These are phyloP conservation scores for Poecilia gillii DNA, from an alignment of 2,797 vertebrate genomes.

Conservation along the genomic window DNA sequence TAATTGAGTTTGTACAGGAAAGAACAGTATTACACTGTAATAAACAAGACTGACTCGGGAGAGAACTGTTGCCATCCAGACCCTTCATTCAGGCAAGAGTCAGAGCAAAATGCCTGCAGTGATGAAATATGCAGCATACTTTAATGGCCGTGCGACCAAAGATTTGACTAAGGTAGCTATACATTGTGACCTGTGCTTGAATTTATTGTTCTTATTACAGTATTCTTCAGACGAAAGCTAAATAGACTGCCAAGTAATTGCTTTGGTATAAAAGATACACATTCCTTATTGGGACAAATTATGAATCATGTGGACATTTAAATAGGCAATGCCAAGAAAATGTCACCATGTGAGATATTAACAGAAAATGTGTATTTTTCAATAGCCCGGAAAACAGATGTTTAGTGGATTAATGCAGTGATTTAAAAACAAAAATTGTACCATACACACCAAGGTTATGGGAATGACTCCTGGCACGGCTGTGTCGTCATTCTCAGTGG, in stretches of 20 bases:
- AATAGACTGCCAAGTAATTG: constrained; percentile 40
- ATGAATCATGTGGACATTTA: constrained; percentile 31
- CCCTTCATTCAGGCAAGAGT: constrained; percentile 35
- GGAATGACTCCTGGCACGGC: constrained; percentile 1
- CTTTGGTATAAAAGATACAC: constrained; percentile 22
- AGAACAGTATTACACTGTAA: constrained; percentile 45
- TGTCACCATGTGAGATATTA: constrained; percentile 42
- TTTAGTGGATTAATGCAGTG: constrained; percentile 5
- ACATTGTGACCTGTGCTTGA: constrained; percentile 32
- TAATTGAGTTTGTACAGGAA: background rate
- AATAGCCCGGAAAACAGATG: constrained; percentile 14
- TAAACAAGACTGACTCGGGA: constrained; percentile 34
- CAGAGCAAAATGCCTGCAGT: constrained; percentile 32
- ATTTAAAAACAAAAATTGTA: constrained; percentile 35
- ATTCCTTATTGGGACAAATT: constrained; percentile 42
- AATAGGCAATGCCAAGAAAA: constrained; percentile 38
- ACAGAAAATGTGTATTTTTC: constrained; percentile 46
- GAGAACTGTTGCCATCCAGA: constrained; percentile 33
- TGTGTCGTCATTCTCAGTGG: constrained; percentile 4
- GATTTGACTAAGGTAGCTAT: constrained; percentile 24
- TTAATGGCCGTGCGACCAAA: constrained; percentile 15
- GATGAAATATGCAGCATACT: constrained; percentile 34
- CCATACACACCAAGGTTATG: constrained; percentile 11
- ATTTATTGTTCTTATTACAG: constrained; percentile 51
- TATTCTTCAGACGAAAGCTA: constrained; percentile 32